Conservation (phyloP, 2,888 invertebrate species). For the Drosophila macrothrix region DNA sequence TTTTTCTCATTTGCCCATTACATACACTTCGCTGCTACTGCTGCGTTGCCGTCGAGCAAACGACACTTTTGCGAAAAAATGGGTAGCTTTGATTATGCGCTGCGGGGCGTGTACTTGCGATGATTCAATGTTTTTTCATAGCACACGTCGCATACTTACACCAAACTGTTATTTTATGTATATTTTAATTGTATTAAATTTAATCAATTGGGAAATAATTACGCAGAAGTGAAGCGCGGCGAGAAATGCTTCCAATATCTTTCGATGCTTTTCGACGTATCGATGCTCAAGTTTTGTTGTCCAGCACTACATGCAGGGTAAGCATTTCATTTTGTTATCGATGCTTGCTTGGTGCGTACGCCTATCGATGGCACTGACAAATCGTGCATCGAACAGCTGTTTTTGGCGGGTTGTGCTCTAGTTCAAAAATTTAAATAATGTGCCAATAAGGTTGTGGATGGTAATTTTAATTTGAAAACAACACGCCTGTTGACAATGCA, state of each 20-base stretch:
- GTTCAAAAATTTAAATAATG: conserved; percentile 4
- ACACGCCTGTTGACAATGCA: conserved; percentile 1
- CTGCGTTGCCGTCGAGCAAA: conserved; percentile 50
- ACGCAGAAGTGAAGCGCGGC: conserved; percentile 70
- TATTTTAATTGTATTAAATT: conserved; percentile 41
- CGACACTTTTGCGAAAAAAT: conserved; percentile 44
- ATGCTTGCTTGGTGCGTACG: background rate
- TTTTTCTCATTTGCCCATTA: conserved; percentile 58
- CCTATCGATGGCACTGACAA: conserved; percentile 12
- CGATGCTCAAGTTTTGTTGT: conserved; percentile 40
- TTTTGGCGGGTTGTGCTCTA: conserved; percentile 11
- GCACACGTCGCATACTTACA: conserved; percentile 63
- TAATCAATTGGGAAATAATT: conserved; percentile 63
- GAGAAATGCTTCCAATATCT: conserved; percentile 57
- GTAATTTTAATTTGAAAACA: background rate
- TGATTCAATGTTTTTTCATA: conserved; percentile 24
- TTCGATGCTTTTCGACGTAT: conserved; percentile 50
- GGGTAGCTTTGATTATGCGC: conserved; percentile 19
- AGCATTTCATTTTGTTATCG: conserved; percentile 24
- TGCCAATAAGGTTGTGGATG: background rate
- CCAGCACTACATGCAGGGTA: conserved; percentile 38
- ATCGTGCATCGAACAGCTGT: conserved; percentile 28
- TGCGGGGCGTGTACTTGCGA: conserved; percentile 25
- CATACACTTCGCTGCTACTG: conserved; percentile 55
- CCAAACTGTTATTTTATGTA: conserved; percentile 37